Percentiles rank a stretch among this genome's conserved stretches.
Conservation (phyloP, 2,888 invertebrate species). For the Clepsis dumicolana region DNA sequence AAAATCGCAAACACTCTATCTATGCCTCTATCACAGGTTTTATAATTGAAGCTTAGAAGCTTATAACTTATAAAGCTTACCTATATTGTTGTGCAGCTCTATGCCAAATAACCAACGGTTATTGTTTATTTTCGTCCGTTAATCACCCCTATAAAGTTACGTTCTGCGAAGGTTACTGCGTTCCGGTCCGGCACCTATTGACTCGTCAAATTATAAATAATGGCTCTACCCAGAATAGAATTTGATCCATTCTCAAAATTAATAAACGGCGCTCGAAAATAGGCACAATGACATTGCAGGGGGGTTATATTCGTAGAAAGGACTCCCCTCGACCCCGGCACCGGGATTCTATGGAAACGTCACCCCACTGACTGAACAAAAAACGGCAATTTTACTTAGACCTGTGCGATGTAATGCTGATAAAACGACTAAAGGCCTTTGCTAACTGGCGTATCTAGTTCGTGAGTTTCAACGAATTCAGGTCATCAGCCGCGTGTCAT, state of each 20-base stretch:
- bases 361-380: conserved; percentile 30
- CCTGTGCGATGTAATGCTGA: background rate
- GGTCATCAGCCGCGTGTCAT: conserved; percentile 39
- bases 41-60: no score
- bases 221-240: conserved; percentile 2
- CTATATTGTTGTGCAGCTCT: no score
- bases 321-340: conserved; percentile 39
- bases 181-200: background rate
- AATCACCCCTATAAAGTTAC: conserved; percentile 1
- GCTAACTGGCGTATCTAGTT: conserved; percentile 4
- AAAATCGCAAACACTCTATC: no score
- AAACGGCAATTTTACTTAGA: conserved; percentile 3
- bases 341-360: conserved; percentile 35
- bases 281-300: conserved; percentile 28
- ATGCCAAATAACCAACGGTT: no score
- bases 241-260: conserved; percentile 12
- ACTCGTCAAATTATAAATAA: background rate
- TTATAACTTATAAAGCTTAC: no score
- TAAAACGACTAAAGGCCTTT: background rate
- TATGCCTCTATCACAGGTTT: no score
- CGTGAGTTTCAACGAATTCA: conserved; percentile 36
- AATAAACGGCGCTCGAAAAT: conserved; percentile 12
- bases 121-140: conserved; percentile 11
- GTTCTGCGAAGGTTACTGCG: background rate
- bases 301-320: conserved; percentile 42